Evolutionary conservation across 2,888 invertebrate genomes (phyloP).

Genomic region (Trachelus troglodyta): DNA sequence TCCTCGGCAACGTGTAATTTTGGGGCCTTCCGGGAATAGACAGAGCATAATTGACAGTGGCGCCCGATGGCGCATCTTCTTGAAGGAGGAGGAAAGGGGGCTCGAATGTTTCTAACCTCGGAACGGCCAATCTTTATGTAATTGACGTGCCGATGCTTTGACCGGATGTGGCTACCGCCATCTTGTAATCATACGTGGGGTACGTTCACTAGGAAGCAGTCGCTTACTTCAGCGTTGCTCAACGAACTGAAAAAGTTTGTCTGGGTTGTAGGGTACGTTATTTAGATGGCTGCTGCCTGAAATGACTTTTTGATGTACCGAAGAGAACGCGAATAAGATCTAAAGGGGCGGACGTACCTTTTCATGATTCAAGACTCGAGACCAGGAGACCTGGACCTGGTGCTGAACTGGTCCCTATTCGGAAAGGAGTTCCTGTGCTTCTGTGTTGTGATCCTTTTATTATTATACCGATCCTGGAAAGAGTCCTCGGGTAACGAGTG

Average conservation of each 20-base stretch:
- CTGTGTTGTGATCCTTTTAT: background rate
- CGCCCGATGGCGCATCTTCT: conserved; percentile 25
- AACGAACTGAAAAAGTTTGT: background rate
- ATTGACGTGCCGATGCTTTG: conserved; percentile 34
- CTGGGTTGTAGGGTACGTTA: background rate
- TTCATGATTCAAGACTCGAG: too few species aligned
- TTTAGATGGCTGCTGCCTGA: background rate
- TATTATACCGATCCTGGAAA: background rate
- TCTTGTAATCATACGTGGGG: background rate
- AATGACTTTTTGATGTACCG: background rate
- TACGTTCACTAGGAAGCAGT: background rate
- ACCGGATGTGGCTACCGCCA: conserved; percentile 40
- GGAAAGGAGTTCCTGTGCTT: background rate
- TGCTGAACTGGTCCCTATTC: background rate
- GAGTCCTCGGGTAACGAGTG: background rate
- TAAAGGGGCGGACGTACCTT: background rate
- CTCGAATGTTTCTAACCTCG: background rate
- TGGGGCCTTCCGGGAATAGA: conserved; percentile 54
- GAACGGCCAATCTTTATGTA: conserved; percentile 29
- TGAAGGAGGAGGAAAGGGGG: conserved; percentile 6
- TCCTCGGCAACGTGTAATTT: conserved; percentile 42
- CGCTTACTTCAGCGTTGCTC: background rate
- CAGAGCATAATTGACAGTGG: conserved; percentile 54
- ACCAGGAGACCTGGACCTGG: background rate
- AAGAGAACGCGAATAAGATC: background rate